Conservation (phyloP, 1,140 invertebrate species). For the Pectinophora gossypiella region DNA sequence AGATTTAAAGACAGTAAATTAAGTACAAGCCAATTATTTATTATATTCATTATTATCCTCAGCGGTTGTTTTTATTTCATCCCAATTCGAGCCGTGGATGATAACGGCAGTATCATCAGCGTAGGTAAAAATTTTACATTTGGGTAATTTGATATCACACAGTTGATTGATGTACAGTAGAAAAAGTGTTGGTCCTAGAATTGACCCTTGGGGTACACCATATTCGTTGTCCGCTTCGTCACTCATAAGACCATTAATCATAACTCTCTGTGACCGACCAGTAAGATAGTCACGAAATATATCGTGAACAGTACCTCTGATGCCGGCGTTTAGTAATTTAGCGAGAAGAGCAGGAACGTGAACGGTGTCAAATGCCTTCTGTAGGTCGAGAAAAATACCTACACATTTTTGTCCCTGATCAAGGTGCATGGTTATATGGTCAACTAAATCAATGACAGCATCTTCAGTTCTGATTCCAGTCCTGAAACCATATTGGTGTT, state of each 20-base stretch:
- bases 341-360: not conserved
- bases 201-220: not conserved
- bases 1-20: not conserved
- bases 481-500: no score
- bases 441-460: no score
- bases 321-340: not conserved
- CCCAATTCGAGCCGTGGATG: not conserved
- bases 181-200: not conserved
- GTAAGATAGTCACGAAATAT: not conserved
- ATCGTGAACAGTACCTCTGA: not conserved
- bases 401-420: no score
- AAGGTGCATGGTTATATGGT: not conserved
- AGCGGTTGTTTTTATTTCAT: not conserved
- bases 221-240: not conserved
- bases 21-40: not conserved
- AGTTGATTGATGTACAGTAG: not conserved
- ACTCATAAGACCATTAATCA: not conserved
- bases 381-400: no score
- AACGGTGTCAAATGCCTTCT: no score
- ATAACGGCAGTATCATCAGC: no score
- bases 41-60: not conserved
- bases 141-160: not conserved
- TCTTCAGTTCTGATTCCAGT: no score
- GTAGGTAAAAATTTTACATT: not conserved
- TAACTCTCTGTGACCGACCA: not conserved